Conservation (phyloP, 2,888 invertebrate species). For the Drosophila sordidula region DNA sequence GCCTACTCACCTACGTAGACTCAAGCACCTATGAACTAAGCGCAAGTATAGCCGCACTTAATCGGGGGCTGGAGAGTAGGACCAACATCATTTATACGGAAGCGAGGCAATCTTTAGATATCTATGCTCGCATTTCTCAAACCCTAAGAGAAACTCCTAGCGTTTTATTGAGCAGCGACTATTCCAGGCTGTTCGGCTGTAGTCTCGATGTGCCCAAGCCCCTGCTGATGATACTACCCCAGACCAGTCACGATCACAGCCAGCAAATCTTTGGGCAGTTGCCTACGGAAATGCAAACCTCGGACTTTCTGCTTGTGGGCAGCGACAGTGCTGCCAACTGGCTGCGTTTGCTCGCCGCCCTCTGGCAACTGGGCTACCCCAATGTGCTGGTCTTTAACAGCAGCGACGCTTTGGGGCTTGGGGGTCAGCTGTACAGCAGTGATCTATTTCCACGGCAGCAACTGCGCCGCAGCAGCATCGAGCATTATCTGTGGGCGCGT, state of each 20-base stretch:
- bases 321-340: slow-evolving; percentile 22
- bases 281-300: slow-evolving; percentile 36
- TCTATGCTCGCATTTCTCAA: slow-evolving; percentile 11
- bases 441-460: slow-evolving; percentile 27
- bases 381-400: slow-evolving; percentile 54
- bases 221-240: slow-evolving; percentile 32
- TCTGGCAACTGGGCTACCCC: slow-evolving; percentile 50
- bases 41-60: slow-evolving; percentile 28
- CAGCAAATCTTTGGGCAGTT: slow-evolving; percentile 25
- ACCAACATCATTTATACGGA: slow-evolving; percentile 46
- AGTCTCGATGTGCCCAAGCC: slow-evolving; percentile 24
- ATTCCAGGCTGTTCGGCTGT: not conserved
- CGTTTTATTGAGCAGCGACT: slow-evolving; percentile 22
- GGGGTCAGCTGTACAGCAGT: slow-evolving; percentile 23
- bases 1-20: slow-evolving; percentile 1
- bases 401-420: not conserved
- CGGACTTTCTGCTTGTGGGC: slow-evolving; percentile 45
- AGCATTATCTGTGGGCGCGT: slow-evolving; percentile 41
- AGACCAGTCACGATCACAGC: not conserved
- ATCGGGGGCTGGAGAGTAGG: slow-evolving; percentile 24
- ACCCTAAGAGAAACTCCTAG: slow-evolving; percentile 36
- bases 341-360: slow-evolving; percentile 16
- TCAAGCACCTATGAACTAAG: slow-evolving; percentile 16
- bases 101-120: not conserved
- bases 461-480: slow-evolving; percentile 25